Percentiles rank a stretch among this genome's conserved stretches.
phyloP scores from a whole-genome alignment of 2,888 invertebrate species.

The Mesoligia furuncula region DNA sequence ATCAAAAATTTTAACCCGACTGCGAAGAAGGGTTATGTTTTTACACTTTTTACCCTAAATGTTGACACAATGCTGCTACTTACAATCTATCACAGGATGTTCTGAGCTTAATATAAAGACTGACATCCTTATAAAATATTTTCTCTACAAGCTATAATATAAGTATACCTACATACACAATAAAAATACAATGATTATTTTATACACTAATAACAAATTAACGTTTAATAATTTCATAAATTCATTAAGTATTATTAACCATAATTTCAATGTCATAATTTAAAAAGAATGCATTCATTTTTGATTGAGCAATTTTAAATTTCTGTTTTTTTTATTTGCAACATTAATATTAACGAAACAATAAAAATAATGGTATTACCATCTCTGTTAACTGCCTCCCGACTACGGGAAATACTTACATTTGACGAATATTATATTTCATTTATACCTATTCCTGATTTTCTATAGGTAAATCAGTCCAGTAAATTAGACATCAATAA shows the following conservation, averaged over 20 bases:
- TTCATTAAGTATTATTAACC: conserved; percentile 19
- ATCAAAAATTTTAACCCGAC: conserved; percentile 13
- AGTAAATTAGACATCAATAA: conserved; percentile 25
- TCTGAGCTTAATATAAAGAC: conserved; percentile 75
- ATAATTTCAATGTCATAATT: conserved; percentile 41
- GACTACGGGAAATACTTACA: conserved; percentile 30
- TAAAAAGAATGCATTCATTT: conserved; percentile 38
- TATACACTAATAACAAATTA: conserved; percentile 38
- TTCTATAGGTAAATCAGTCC: conserved; percentile 12
- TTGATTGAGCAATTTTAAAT: conserved; percentile 63
- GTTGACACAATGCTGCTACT: conserved; percentile 57
- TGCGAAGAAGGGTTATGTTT: conserved; percentile 16
- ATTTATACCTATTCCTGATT: neutral
- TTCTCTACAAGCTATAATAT: conserved; percentile 42
- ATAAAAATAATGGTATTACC: conserved; percentile 5
- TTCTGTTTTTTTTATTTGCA: conserved; percentile 16
- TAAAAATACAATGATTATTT: conserved; percentile 38
- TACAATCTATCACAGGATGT: conserved; percentile 81
- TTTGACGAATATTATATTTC: conserved; percentile 3
- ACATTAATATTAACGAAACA: conserved; percentile 23
- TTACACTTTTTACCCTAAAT: conserved; percentile 21
- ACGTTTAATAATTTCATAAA: conserved; percentile 54
- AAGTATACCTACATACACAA: conserved; percentile 40
- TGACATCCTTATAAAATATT: conserved; percentile 59
- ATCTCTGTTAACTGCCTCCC: conserved; percentile 23